Conservation (phyloP, 2,113 vertebrate species). For the Hippocampus barbouri region DNA sequence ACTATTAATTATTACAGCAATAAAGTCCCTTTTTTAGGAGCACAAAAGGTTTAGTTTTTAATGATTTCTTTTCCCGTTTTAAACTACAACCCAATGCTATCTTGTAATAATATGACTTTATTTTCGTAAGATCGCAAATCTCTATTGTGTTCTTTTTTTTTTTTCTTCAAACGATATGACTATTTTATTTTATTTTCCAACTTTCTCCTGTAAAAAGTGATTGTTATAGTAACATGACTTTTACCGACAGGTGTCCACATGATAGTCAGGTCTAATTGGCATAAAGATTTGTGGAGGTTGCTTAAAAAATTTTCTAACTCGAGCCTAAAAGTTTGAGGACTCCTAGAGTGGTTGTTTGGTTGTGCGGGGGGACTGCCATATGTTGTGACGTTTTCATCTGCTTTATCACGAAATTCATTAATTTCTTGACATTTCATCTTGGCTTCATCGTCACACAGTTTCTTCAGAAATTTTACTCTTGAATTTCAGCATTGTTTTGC, state of each 20-base stretch:
- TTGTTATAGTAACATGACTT: too few species aligned
- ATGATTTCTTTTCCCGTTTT: background rate
- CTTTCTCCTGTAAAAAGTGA: too few species aligned
- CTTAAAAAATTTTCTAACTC: background rate
- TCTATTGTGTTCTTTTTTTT: background rate
- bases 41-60: background rate
- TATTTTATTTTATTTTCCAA: too few species aligned
- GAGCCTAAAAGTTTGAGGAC: too few species aligned
- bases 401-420: background rate
- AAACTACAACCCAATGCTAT: background rate
- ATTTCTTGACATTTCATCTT: background rate
- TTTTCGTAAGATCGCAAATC: background rate
- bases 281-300: background rate
- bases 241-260: background rate
- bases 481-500: background rate
- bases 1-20: background rate
- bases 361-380: background rate
- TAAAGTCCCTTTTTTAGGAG: background rate
- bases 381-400: background rate
- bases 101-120: background rate
- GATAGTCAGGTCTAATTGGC: background rate
- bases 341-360: too few species aligned
- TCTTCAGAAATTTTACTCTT: background rate
- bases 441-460: background rate
- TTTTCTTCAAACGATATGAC: too few species aligned